Conservation (phyloP, 2,888 invertebrate genomes). For the Acleris literana region DNA sequence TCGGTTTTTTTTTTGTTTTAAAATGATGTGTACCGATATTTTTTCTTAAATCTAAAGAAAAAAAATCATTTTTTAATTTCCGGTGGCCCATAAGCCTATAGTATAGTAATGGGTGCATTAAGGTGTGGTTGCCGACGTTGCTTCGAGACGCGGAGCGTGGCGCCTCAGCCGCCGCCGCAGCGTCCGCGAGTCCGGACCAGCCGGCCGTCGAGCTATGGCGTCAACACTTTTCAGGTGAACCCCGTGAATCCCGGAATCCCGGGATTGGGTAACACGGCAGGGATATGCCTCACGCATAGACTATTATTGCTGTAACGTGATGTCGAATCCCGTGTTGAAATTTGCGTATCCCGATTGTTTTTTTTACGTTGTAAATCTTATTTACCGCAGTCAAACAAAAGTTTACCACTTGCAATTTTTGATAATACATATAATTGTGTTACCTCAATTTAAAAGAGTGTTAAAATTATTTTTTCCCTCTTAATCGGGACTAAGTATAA, state of each 20-base stretch:
- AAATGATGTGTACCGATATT: too few relatives aligned
- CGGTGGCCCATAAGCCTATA: not conserved
- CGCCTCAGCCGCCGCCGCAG: conserved; percentile 46
- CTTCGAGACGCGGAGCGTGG: conserved; percentile 64
- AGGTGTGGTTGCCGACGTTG: conserved; percentile 70
- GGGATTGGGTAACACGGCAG: too few relatives aligned
- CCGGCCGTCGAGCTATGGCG: conserved; percentile 54
- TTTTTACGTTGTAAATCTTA: too few relatives aligned
- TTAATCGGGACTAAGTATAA: too few relatives aligned
- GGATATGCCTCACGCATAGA: not conserved
- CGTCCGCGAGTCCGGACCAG: conserved; percentile 44
- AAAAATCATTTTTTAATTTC: too few relatives aligned
- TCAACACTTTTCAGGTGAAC: conserved; percentile 58
- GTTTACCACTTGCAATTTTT: too few relatives aligned
- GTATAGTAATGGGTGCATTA: not conserved
- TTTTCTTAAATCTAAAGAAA: too few relatives aligned
- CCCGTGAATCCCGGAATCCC: not conserved
- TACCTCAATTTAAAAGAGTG: too few relatives aligned
- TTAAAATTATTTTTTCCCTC: too few relatives aligned
- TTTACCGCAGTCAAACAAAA: too few relatives aligned
- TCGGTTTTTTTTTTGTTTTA: too few relatives aligned
- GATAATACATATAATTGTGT: too few relatives aligned
- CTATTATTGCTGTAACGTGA: not conserved
- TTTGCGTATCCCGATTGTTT: not conserved
- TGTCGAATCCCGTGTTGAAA: not conserved